These are phyloP conservation scores for Saguinus midas DNA, from an alignment of 2,113 vertebrate genomes.

Conservation along the genomic window DNA sequence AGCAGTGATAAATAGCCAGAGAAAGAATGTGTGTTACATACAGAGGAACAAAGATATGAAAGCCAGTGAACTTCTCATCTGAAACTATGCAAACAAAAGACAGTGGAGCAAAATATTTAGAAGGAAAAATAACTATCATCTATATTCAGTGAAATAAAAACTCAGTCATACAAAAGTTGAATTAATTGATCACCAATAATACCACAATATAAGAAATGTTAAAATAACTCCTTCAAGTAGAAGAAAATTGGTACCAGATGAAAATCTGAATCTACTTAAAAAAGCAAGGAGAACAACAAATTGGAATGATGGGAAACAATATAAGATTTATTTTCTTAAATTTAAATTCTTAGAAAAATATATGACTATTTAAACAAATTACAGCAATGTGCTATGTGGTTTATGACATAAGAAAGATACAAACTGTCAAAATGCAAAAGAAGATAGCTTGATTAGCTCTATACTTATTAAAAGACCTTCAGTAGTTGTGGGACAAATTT, in stretches of 20 bases:
- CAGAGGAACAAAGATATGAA: background rate
- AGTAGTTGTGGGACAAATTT: background rate
- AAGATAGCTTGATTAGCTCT: background rate
- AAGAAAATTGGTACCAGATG: background rate
- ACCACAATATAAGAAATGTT: background rate
- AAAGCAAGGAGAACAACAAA: background rate
- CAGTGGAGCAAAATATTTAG: background rate
- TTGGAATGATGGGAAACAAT: background rate
- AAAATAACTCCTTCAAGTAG: background rate
- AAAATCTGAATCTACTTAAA: conserved; percentile 19
- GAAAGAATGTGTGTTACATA: background rate
- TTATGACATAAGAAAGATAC: background rate
- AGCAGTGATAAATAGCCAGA: background rate
- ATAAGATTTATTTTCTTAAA: background rate
- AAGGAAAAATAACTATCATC: background rate
- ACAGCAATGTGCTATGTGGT: background rate
- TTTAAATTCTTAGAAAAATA: background rate
- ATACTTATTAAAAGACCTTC: too few species aligned
- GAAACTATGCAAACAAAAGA: background rate
- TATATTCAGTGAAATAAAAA: background rate
- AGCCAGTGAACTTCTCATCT: background rate
- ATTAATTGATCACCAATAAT: background rate
- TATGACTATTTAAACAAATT: conserved; percentile 23
- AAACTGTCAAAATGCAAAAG: background rate
- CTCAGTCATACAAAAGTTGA: background rate